Evolutionary conservation across 2,888 invertebrate genomes (phyloP), one percentile per base, ranked within the genome.

Genomic region (Bhutanitis thaidina): DNA sequence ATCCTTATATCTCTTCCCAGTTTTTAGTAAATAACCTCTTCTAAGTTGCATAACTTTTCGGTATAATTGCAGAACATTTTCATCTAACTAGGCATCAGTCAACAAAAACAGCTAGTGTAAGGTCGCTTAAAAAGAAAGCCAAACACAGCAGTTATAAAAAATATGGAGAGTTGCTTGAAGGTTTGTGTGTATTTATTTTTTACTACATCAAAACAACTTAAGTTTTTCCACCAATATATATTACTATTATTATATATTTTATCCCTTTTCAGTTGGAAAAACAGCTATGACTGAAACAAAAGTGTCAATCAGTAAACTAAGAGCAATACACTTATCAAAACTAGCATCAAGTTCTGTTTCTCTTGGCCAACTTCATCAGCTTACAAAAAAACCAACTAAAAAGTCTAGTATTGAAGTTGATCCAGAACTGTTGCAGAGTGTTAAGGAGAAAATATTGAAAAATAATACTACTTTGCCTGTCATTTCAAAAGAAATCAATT

Each of bases 111-210:
- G 86, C 80, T 54, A 88, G 74, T 56, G 59, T 82, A 25, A 76
- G 70, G 61, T 69, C 80, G 5, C 62, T 75, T 8, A 76, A 82
- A 47, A 90, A 90, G 65, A 91, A 89, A 61, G 76, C 77, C 50
- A 79, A 80, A 56, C 79, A 84, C 56, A 90, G 88, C 67, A 78
- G 74, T 52, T 76, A 67, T 45, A 90, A 91, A 61, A 92, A 92
- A 68, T 94, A 92, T 80, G 91, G 92, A 8, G 94, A 94, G 69
- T 75, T 94, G 7, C 74, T 94, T 55, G 92, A 94, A 90, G 93
- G 94, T 94, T 77, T 61, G 73, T 59, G 36, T 58, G 49, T 47
- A 30, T 36, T 20, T 20, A 20, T 35, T 8, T 10, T 7, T 13
- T 30, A 30, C 13, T 15, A 29, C 27, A 5, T 20, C 20, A 20